These are phyloP conservation scores for Mixornis gularis DNA, from an alignment of 2,113 vertebrate species.

Conservation along the genomic window DNA sequence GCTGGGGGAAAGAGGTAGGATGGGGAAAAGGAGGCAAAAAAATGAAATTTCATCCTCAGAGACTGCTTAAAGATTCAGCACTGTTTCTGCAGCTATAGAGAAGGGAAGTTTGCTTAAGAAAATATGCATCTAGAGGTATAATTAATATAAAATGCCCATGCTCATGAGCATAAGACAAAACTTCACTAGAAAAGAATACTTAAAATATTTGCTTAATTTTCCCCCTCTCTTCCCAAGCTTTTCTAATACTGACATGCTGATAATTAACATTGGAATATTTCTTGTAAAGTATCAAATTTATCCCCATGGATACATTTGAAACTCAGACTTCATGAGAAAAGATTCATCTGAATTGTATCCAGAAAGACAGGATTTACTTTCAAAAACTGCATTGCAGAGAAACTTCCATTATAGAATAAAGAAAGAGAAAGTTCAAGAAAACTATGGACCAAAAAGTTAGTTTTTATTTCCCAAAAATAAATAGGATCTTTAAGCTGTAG, in stretches of 20 bases:
- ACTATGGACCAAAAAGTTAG: neutral
- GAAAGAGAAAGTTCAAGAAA: neutral
- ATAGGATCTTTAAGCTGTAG: neutral
- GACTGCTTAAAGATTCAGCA: neutral
- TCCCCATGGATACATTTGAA: neutral
- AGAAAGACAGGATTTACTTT: neutral
- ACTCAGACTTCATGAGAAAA: neutral
- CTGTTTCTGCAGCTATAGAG: neutral
- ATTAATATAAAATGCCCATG: neutral
- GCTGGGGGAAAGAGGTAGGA: neutral
- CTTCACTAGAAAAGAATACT: neutral
- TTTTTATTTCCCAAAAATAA: slow-evolving; percentile 8
- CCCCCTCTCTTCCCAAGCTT: accelerated
- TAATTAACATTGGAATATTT: neutral
- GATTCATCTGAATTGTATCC: neutral
- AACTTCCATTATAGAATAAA: neutral
- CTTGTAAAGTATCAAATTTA: neutral
- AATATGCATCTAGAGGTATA: neutral
- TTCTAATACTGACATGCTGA: neutral
- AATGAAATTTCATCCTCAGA: neutral
- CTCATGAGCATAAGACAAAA: neutral
- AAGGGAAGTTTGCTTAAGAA: neutral
- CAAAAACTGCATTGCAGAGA: neutral
- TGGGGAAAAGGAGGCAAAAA: neutral
- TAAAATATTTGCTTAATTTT: neutral